phyloP scores from a whole-genome alignment of 2,113 vertebrate genomes.

The Entosphenus tridentatus region DNA sequence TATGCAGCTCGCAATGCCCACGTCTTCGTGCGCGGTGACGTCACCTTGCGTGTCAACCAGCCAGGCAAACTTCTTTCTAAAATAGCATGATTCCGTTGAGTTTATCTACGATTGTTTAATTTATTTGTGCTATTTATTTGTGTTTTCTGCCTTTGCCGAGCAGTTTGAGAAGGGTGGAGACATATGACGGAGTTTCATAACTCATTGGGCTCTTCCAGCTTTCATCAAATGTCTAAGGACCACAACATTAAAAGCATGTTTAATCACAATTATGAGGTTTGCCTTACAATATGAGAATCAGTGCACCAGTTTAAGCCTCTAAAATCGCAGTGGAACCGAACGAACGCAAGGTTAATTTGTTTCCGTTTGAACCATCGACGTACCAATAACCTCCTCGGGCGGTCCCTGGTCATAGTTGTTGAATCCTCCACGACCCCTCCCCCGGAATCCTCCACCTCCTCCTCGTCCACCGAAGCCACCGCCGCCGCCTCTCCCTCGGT shows the following conservation, averaged over 20 bases:
- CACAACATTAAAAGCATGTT: background rate
- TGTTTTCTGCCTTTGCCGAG: too few relatives aligned
- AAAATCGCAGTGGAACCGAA: background rate
- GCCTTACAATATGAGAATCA: background rate
- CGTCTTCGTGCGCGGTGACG: too few relatives aligned
- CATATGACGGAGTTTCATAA: too few relatives aligned
- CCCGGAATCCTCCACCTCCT: conserved; percentile 16
- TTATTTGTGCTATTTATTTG: too few relatives aligned
- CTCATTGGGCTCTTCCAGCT: background rate
- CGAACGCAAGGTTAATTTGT: too few relatives aligned
- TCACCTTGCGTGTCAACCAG: too few relatives aligned
- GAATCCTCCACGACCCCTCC: conserved; percentile 43
- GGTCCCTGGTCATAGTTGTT: conserved; percentile 74
- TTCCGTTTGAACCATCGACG: conserved; percentile 12
- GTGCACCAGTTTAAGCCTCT: background rate
- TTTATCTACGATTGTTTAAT: too few relatives aligned
- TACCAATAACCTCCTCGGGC: conserved; percentile 73
- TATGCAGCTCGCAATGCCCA: too few relatives aligned
- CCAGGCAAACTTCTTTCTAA: too few relatives aligned
- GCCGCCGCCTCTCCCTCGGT: background rate
- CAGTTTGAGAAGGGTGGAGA: too few relatives aligned
- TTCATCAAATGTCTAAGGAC: background rate
- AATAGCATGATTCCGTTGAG: too few relatives aligned
- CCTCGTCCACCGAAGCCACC: conserved; percentile 14
- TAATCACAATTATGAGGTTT: background rate